A percentile compares a stretch with the other conserved stretches of the same genome.
phyloP scores from a whole-genome alignment of 2,797 vertebrate genomes.

The Cryptoblepharus egeriae region DNA sequence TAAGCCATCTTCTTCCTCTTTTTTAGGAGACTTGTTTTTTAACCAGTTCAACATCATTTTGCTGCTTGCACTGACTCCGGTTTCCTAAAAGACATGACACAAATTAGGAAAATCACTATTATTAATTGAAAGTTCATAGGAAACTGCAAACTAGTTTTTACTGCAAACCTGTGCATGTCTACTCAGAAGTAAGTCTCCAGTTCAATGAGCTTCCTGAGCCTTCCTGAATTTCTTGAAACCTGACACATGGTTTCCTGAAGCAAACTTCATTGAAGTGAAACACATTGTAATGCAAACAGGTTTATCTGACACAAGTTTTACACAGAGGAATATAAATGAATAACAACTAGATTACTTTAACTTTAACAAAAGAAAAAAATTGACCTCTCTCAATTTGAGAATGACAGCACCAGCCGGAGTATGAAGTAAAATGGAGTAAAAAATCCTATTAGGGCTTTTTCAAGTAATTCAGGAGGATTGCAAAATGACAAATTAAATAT shows the following conservation, averaged over 20 bases:
- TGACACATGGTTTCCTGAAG: constrained; percentile 17
- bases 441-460: background rate
- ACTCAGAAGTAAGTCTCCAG: too few relatives aligned
- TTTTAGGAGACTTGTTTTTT: constrained; percentile 78
- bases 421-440: too few relatives aligned
- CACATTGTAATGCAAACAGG: constrained; percentile 21
- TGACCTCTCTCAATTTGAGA: background rate
- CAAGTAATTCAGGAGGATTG: background rate
- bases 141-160: background rate
- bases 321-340: background rate
- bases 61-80: constrained; percentile 80
- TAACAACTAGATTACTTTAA: background rate
- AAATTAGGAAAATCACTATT: constrained; percentile 23
- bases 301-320: constrained; percentile 13
- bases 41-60: constrained; percentile 90
- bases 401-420: too few relatives aligned
- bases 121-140: background rate
- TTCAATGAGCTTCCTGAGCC: too few relatives aligned
- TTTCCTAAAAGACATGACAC: constrained; percentile 74
- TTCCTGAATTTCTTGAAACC: too few relatives aligned
- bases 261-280: constrained; percentile 47
- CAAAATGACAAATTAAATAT: background rate
- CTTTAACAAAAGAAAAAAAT: background rate
- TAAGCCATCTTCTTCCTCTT: constrained; percentile 61
- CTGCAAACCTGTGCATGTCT: too few relatives aligned